phyloP scores from a whole-genome alignment of 2,888 invertebrate species.

The Anticlea derivata region DNA sequence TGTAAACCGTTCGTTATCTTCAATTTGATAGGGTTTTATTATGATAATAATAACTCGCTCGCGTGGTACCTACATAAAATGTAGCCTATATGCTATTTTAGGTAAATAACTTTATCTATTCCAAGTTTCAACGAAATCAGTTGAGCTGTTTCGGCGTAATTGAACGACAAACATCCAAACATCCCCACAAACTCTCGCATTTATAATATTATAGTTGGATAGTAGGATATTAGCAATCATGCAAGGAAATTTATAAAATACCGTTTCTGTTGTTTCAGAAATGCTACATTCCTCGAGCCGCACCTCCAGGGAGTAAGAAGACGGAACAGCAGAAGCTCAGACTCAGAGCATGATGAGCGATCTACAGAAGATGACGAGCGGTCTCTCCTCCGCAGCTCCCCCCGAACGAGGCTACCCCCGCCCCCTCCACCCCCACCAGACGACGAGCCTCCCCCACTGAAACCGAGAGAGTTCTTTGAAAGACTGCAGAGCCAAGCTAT shows the following conservation, averaged over 20 bases:
- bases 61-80: too few species aligned
- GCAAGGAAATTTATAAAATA: background rate
- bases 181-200: too few species aligned
- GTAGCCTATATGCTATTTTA: too few species aligned
- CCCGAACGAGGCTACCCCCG: conserved; percentile 72
- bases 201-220: too few species aligned
- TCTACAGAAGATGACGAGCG: conserved; percentile 79
- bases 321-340: conserved; percentile 75
- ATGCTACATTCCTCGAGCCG: conserved; percentile 89
- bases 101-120: too few species aligned
- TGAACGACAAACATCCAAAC: too few species aligned
- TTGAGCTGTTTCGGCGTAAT: too few species aligned
- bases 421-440: conserved; percentile 76
- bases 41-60: too few species aligned
- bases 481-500: conserved; percentile 77
- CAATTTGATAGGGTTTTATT: too few species aligned
- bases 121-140: too few species aligned
- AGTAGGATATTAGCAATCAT: too few species aligned
- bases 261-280: conserved; percentile 82
- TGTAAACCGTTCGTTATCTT: too few species aligned
- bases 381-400: conserved; percentile 70
- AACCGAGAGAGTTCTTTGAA: conserved; percentile 83
- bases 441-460: conserved; percentile 78
- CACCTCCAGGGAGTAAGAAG: conserved; percentile 86
- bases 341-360: conserved; percentile 79